These are phyloP conservation scores for Allobates femoralis DNA, from an alignment of 2,797 vertebrate genomes.

Conservation along the genomic window DNA sequence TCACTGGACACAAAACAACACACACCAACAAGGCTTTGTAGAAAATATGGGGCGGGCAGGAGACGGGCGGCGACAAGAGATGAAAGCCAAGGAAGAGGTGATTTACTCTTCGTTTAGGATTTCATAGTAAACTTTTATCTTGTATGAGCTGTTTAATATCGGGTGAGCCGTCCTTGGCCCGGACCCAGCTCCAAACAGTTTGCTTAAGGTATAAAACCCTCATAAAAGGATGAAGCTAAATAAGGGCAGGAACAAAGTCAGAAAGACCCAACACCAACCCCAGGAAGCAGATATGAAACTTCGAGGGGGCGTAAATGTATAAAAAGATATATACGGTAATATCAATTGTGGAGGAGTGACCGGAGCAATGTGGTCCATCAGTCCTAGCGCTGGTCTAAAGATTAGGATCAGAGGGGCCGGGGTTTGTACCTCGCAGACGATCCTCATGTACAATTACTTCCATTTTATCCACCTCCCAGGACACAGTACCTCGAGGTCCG, in stretches of 20 bases:
- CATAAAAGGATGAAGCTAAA: constrained; percentile 10
- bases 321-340: neutral
- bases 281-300: neutral
- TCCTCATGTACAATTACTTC: constrained; percentile 2
- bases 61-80: neutral
- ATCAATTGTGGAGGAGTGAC: neutral
- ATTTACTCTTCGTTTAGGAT: neutral
- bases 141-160: constrained; percentile 14
- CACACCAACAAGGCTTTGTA: neutral
- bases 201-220: neutral
- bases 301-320: no score
- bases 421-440: neutral
- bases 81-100: neutral
- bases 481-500: no score
- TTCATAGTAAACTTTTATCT: constrained; percentile 40
- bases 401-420: constrained; percentile 9
- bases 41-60: neutral
- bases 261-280: neutral
- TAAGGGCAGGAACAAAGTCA: constrained; percentile 11
- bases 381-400: neutral
- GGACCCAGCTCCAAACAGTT: neutral
- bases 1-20: neutral
- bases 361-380: neutral
- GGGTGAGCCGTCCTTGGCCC: neutral
- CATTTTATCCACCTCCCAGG: neutral